Conservation (phyloP, 2,797 vertebrate genomes). For the Parauchenoglanis punctatus region DNA sequence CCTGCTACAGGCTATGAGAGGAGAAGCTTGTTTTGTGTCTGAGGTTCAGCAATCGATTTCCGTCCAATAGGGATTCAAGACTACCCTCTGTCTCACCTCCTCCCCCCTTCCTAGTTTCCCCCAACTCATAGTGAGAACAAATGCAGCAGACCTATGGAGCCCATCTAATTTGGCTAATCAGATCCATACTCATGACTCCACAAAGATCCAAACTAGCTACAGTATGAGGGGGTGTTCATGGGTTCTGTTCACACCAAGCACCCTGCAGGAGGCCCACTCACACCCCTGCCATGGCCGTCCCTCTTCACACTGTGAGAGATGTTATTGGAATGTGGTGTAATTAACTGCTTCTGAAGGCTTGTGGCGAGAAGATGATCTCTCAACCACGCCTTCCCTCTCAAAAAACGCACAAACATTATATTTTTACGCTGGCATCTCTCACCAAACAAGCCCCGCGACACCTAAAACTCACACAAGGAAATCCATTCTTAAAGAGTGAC, state of each 20-base stretch:
- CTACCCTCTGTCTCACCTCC: neutral
- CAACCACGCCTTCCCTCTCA: neutral
- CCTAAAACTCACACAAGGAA: neutral
- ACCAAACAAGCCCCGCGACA: neutral
- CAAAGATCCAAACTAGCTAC: constrained; percentile 17
- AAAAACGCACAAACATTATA: neutral
- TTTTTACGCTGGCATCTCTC: neutral
- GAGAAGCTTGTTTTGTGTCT: constrained; percentile 3
- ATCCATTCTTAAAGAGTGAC: neutral
- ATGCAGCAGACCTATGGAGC: neutral
- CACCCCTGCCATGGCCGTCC: constrained; percentile 7
- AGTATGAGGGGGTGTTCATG: neutral
- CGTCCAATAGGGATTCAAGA: neutral
- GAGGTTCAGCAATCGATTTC: constrained; percentile 6
- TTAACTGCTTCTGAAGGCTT: constrained; percentile 24
- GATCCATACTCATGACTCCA: neutral
- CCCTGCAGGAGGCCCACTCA: constrained; percentile 12
- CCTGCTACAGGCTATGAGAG: neutral
- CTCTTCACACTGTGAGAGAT: constrained; percentile 34
- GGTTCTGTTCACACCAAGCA: neutral
- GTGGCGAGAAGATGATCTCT: neutral
- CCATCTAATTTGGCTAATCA: constrained; percentile 15
- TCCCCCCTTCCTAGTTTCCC: too few relatives aligned
- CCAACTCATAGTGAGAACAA: neutral
- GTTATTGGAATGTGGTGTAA: constrained; percentile 38